Evolutionary conservation across 2,888 invertebrate genomes (phyloP).

Genomic region (Coelinius sp.): DNA sequence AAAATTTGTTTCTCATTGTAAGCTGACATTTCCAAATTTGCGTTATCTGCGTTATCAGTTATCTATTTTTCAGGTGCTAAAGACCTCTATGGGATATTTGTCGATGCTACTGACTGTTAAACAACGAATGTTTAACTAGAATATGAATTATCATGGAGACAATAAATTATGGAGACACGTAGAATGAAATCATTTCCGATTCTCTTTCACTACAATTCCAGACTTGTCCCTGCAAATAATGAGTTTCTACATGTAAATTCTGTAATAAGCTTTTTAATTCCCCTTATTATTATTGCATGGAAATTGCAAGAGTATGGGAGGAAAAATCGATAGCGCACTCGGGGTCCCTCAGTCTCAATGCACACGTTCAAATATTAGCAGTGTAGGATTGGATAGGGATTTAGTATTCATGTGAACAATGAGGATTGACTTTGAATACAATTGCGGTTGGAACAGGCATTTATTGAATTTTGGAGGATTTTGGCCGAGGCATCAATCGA

Average conservation of each 20-base stretch:
- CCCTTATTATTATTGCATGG: background rate
- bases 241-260: background rate
- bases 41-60: background rate
- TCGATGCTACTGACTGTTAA: conserved; percentile 51
- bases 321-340: background rate
- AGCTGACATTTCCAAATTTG: conserved; percentile 1
- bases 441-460: background rate
- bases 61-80: conserved; percentile 46
- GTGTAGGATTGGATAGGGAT: background rate
- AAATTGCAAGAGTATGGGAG: background rate
- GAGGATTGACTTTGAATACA: background rate
- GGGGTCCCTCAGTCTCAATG: background rate
- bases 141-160: background rate
- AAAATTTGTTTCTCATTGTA: conserved; percentile 37
- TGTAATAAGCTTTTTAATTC: background rate
- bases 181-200: too few species aligned
- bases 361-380: background rate
- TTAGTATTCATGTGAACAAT: background rate
- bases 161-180: background rate
- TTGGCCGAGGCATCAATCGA: background rate
- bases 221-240: too few species aligned
- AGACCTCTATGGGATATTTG: conserved; percentile 53
- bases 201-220: too few species aligned
- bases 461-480: background rate
- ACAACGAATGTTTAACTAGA: conserved; percentile 20